Base-by-base conservation (phyloP, 2,888 invertebrate genomes). In the Silvanus unidentatus region DNA sequence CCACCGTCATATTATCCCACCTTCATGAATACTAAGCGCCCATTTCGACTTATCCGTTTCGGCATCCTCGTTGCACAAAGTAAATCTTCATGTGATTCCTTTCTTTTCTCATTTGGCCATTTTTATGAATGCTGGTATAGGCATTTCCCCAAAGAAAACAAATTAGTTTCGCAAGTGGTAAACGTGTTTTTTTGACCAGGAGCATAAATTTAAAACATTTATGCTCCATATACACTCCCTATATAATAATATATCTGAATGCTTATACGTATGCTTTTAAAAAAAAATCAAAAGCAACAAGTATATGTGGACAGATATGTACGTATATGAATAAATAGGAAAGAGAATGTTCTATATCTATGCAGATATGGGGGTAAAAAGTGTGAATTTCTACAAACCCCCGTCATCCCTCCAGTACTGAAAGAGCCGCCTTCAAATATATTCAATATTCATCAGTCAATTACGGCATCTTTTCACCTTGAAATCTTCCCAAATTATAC, bases 11-110 rank as follows among this genome's bases (percentile, higher is more conserved):
- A 48, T 45, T 48, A 45, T 48, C 48, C 48, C 40, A 48, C 48
- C 48, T 48, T 48, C 48, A 48, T 48, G 48, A 48, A 48, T 48
- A 48, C 48, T 48, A 48, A 48, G 43, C 45, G 45, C 42, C 48
- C 48, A 44, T 42, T 45, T 45, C 43, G 48, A 48, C 48, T 48
- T 48, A 37, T 37, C 16, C 16, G 12, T 37, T 32, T 32, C n/a
- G 11, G 5, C 32, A 32, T 32, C 32, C 32, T 32, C 14, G 14
- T 37, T 16, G 37, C 10, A n/a, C 37, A 37, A 37, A 32, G 5
- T n/a, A 32, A 12, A 32, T 32, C 22, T 22, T 32, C 32, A 32
- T 12, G 13, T n/a, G 11, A 32, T 32, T 12, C 11, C 32, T 32
- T 12, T 9, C 32, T 28, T 32, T 32, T n/a, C 32, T 32, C 11